Evolutionary conservation across 2,797 vertebrate species (phyloP), one percentile per base, ranked within the genome.

Genomic region (Mustela erminea): DNA sequence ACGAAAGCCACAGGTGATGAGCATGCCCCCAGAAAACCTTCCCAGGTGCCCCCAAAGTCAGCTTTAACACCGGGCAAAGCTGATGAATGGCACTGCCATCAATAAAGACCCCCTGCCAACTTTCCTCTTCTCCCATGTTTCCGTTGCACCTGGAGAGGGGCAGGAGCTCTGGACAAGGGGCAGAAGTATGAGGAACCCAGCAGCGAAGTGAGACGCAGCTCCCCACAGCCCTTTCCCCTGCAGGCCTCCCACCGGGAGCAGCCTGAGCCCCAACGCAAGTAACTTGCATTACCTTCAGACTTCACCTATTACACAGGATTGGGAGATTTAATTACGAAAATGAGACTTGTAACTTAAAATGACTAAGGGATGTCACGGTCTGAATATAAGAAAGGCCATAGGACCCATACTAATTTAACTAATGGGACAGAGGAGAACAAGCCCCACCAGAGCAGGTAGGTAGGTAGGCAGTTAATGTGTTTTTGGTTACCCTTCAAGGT

Each of bases 171-270:
- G 0, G 38, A 52, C 41, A 41, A n/a, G 8, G 38, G n/a, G 43
- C 5, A 74, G 32, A 32, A 7, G 7, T 4, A 0, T 58, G 4
- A 43, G 54, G 11, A 17, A 10, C 13, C 9, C 8, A 2, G 10
- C 32, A 14, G 15, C 6, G 8, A 17, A 64, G 29, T 2, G 25
- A 66, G 29, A 84, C 20, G 25, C 14, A 7, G 13, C n/a, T 68
- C 29, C 43, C 74, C 27, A 41, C 7, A 56, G 66, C 4, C 7
- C 23, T 14, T 5, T 15, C 41, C 12, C 38, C 15, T 72, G 58
- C 68, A 49, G n/a, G 49, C n/a, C 17, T 81, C 46, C 38, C 1
- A 14, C 17, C 56, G 4, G n/a, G 25, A 70, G 18, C 41, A 13
- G 56, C 49, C 62, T n/a, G 13, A 21, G 43, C 43, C 35, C 23